These are phyloP conservation scores for Cynopterus brachyotis DNA, from an alignment of 2,113 vertebrate species.

Conservation along the genomic window DNA sequence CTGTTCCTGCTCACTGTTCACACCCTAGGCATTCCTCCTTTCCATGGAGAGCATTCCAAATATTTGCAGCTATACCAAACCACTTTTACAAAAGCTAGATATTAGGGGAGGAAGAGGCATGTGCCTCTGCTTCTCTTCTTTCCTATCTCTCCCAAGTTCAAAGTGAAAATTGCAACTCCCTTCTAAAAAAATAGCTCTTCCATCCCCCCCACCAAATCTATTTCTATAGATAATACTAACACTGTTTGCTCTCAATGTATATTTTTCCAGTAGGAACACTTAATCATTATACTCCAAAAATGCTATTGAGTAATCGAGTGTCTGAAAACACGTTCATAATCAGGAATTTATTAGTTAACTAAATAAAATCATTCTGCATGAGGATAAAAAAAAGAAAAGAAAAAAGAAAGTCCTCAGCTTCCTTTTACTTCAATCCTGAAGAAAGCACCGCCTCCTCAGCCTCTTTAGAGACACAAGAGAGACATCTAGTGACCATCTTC, in stretches of 20 bases:
- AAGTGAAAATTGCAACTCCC: conserved; percentile 48
- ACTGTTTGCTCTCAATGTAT: conserved; percentile 14
- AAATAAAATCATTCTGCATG: conserved; percentile 61
- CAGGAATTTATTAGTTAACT: conserved; percentile 70
- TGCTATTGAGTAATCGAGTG: conserved; percentile 45
- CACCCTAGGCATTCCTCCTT: background rate
- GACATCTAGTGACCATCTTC: conserved; percentile 81
- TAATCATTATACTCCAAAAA: conserved; percentile 49
- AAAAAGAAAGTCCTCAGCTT: conserved; percentile 73
- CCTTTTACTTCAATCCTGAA: conserved; percentile 32
- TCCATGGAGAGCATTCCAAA: background rate
- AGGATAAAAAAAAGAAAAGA: conserved; percentile 62
- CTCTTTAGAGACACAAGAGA: conserved; percentile 82
- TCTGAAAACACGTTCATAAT: conserved; percentile 50
- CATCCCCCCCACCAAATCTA: background rate
- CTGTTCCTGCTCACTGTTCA: conserved; percentile 9
- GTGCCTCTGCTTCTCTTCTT: conserved; percentile 16
- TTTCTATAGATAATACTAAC: conserved; percentile 47
- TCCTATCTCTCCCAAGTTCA: background rate
- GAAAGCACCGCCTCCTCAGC: background rate
- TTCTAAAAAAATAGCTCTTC: conserved; percentile 35
- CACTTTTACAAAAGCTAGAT: background rate
- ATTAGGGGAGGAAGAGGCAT: background rate
- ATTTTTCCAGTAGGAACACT: background rate
- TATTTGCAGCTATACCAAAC: conserved; percentile 27